phyloP scores from a whole-genome alignment of 2,113 vertebrate genomes.

The Chamaetylas fuelleborni region DNA sequence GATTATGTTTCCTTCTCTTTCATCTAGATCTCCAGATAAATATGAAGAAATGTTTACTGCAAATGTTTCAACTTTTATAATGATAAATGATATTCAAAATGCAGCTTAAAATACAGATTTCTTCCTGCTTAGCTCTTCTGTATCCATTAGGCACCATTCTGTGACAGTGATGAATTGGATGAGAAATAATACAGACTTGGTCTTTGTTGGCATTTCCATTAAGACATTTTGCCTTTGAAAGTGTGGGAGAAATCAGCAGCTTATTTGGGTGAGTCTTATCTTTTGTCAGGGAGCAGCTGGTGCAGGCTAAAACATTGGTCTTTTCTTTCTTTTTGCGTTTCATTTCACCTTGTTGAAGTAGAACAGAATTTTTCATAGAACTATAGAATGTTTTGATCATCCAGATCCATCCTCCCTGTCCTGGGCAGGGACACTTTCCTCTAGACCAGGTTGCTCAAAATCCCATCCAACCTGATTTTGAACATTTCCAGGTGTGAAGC shows the following conservation, averaged over 20 bases:
- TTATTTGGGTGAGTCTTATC: not conserved
- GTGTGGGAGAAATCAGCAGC: not conserved
- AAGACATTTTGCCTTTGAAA: not conserved
- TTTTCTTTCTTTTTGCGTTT: not conserved
- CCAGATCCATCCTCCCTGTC: not conserved
- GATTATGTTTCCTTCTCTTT: not conserved
- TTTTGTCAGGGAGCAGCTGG: not conserved
- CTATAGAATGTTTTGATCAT: not conserved
- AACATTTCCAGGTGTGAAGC: fast-evolving
- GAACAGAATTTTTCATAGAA: not conserved
- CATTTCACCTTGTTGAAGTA: not conserved
- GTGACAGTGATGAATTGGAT: not conserved
- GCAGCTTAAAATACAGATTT: not conserved
- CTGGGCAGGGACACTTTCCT: not conserved
- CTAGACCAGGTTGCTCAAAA: not conserved
- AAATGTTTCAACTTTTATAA: not conserved
- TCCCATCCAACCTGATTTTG: not conserved
- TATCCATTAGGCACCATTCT: not conserved
- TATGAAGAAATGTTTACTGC: not conserved
- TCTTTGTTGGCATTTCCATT: not conserved
- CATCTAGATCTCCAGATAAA: not conserved
- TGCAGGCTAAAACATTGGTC: not conserved
- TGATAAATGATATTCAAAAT: not conserved
- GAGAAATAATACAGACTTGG: not conserved
- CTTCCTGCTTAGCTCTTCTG: not conserved